Conservation (phyloP, 2,888 invertebrate genomes). For the Ecdyonurus torrentis region DNA sequence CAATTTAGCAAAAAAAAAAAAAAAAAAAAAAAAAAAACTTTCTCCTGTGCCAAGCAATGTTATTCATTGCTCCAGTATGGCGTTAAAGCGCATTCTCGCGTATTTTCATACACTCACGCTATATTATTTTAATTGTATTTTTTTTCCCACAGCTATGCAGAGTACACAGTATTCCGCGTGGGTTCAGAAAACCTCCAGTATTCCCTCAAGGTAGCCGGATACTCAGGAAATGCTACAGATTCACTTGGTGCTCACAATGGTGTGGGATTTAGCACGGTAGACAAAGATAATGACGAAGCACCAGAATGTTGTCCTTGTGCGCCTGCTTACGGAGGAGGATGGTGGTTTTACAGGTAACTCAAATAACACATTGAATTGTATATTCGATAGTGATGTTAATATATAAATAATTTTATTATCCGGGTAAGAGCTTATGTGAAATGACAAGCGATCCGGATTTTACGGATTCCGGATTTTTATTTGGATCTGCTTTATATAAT, state of each 20-base stretch:
- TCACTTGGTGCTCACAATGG: conserved; percentile 34
- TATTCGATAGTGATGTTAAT: no score
- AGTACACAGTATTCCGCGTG: not conserved
- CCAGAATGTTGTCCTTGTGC: conserved; percentile 36
- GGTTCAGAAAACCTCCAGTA: not conserved
- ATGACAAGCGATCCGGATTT: no score
- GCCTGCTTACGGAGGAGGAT: conserved; percentile 35
- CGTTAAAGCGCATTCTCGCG: no score
- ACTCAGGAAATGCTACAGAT: conserved; percentile 34
- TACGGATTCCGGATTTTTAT: no score
- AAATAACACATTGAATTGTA: no score
- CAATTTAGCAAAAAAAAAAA: no score
- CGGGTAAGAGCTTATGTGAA: no score
- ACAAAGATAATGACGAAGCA: conserved; percentile 31
- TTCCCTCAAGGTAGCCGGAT: conserved; percentile 26
- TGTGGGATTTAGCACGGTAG: conserved; percentile 31
- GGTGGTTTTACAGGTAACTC: conserved; percentile 43
- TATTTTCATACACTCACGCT: not conserved
- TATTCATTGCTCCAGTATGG: no score
- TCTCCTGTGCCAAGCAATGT: no score
- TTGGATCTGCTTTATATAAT: no score
- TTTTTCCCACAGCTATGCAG: not conserved
- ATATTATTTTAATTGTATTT: conserved; percentile 14
- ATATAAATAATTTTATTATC: no score
- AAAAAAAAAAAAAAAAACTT: no score